phyloP scores from a whole-genome alignment of 35 echinoderm and acorn worm genomes.

The Acanthaster planci region DNA sequence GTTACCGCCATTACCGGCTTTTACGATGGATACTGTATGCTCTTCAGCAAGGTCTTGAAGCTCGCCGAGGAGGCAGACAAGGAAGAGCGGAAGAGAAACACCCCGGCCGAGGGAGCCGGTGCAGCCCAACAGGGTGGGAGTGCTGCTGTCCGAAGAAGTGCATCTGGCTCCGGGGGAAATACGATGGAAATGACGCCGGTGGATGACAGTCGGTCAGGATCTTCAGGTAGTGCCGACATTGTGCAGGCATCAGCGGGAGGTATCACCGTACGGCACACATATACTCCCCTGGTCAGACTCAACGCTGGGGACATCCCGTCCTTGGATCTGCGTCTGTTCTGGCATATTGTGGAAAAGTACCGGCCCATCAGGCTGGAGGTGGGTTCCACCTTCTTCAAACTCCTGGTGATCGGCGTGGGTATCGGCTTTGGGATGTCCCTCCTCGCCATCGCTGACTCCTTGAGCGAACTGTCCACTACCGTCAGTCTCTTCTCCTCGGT shows the following conservation, averaged over 20 bases:
- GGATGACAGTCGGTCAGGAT: neutral
- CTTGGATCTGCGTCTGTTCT: slow-evolving; percentile 50
- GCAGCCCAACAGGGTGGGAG: neutral
- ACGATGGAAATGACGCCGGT: too few relatives aligned
- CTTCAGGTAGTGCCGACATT: neutral
- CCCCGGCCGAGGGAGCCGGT: neutral
- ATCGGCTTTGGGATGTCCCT: slow-evolving; percentile 72
- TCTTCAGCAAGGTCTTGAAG: slow-evolving; percentile 47
- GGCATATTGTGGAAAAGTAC: slow-evolving; percentile 64
- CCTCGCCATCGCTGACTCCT: slow-evolving; percentile 64
- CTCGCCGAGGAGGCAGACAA: slow-evolving; percentile 56
- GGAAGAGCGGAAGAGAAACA: neutral
- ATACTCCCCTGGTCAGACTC: neutral
- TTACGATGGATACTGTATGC: slow-evolving; percentile 76
- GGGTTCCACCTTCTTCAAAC: slow-evolving; percentile 35
- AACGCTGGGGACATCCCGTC: slow-evolving; percentile 57
- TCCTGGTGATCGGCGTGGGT: slow-evolving; percentile 44
- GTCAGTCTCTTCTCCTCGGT: slow-evolving; percentile 76
- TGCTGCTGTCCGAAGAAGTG: neutral
- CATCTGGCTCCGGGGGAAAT: too few relatives aligned
- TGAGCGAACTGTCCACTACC: slow-evolving; percentile 66
- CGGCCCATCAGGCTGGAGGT: slow-evolving; percentile 53
- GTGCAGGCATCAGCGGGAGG: neutral
- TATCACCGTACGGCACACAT: neutral
- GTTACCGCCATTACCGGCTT: slow-evolving; percentile 58